A percentile compares a stretch with the other conserved stretches of the same genome.
These are phyloP conservation scores for Brachionus plicatilis DNA, from an alignment of 1,140 invertebrate genomes.

Conservation along the genomic window DNA sequence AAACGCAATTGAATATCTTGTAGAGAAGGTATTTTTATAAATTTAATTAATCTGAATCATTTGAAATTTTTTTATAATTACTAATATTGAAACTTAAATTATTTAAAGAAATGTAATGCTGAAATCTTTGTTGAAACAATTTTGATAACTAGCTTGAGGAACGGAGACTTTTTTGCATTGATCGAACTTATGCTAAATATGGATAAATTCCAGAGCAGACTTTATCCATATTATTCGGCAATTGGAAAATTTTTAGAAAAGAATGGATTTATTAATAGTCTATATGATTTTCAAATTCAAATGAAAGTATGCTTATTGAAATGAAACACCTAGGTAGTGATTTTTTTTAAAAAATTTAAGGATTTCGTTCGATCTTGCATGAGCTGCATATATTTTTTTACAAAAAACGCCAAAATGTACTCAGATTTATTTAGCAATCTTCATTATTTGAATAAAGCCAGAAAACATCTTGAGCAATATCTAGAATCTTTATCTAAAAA, in stretches of 20 bases:
- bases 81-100: neutral
- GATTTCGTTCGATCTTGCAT: slow-evolving; percentile 54
- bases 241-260: slow-evolving; percentile 53
- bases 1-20: slow-evolving; percentile 53
- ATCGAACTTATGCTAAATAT: slow-evolving; percentile 50
- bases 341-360: slow-evolving; percentile 43
- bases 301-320: slow-evolving; percentile 49
- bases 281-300: slow-evolving; percentile 55
- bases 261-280: slow-evolving; percentile 47
- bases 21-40: slow-evolving; percentile 47
- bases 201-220: slow-evolving; percentile 50
- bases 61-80: no score
- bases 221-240: slow-evolving; percentile 51
- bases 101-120: slow-evolving; percentile 46
- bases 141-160: slow-evolving; percentile 50
- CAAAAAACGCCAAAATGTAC: slow-evolving; percentile 48
- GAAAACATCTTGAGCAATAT: slow-evolving; percentile 50
- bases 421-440: slow-evolving; percentile 46
- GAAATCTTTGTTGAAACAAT: slow-evolving; percentile 55
- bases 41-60: neutral
- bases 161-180: slow-evolving; percentile 49
- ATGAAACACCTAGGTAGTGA: neutral
- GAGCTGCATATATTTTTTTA: slow-evolving; percentile 53
- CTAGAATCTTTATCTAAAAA: slow-evolving; percentile 45
- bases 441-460: slow-evolving; percentile 48